Evolutionary conservation across 2,113 vertebrate species (phyloP), one percentile per base, ranked within the genome.

Genomic region (Telmatochromis sp.): DNA sequence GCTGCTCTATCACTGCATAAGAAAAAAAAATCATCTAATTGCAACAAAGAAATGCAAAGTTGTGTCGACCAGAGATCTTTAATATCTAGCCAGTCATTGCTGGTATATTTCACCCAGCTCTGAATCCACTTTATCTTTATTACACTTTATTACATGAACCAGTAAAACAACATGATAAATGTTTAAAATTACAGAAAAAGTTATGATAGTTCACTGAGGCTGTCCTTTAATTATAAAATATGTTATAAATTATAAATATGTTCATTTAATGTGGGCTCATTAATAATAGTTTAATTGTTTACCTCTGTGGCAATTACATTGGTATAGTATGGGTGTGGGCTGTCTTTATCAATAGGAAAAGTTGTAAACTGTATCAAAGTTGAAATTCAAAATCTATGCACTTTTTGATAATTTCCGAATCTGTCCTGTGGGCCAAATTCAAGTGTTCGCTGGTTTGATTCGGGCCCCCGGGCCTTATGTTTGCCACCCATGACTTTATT

Each of bases 241-340:
- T 63, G 58, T 60, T 33, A 60, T 60, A 60, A 60, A 33, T 60
- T 60, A 10, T 10, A 60, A 60, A 60, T 33, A 19, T 35, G 31
- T 65, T 65, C 7, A 37, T 65, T 37, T 65, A 21, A 37, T n/a
- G 33, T 37, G 4, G 19, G 60, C 31, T 65, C 19, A 65, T 37
- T 65, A 65, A 37, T 65, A 65, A 13, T n/a, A 13, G 60, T 65
- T 65, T 65, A 37, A 65, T 65, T 0, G 19, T 35, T 37, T 37
- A n/a, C 3, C 60, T 65, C 33, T 65, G 0, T 65, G 60, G 60
- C 1, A 65, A 37, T 0, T 65, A 37, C 33, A 0, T 21, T 65
- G 60, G 33, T 65, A 3, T 13, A 65, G 33, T 2, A 65, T 37
- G 0, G 2, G 19, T 37, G 33, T 65, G 60, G 19, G 0, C 60